These are phyloP conservation scores for Onthophagus sagittarius DNA, from an alignment of 2,888 invertebrate genomes.

Conservation along the genomic window DNA sequence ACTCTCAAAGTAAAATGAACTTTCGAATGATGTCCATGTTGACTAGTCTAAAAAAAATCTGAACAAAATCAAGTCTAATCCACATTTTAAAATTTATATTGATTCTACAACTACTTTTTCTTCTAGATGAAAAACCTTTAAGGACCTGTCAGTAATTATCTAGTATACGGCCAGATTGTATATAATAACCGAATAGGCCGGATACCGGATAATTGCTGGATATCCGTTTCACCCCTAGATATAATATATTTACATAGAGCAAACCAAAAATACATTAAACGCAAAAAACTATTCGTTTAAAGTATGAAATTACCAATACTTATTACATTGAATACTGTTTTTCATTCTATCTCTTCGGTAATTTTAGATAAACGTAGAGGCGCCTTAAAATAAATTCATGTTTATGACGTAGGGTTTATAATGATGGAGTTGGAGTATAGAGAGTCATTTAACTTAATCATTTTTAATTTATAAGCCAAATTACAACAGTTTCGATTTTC, in stretches of 20 bases:
- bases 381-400: not conserved
- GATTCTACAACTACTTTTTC: too few species aligned
- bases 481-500: constrained; percentile 9
- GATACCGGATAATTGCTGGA: too few species aligned
- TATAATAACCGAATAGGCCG: too few species aligned
- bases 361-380: not conserved
- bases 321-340: not conserved
- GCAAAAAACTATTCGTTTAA: not conserved
- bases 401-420: not conserved
- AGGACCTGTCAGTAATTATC: too few species aligned
- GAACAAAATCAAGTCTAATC: too few species aligned
- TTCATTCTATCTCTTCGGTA: not conserved
- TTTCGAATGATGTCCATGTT: too few species aligned
- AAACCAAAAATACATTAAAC: not conserved
- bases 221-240: too few species aligned
- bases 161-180: too few species aligned
- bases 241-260: not conserved
- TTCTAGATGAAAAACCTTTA: too few species aligned
- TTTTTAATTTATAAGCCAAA: constrained; percentile 9
- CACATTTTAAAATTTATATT: too few species aligned
- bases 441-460: constrained; percentile 6
- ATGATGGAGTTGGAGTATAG: not conserved
- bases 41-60: too few species aligned
- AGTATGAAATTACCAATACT: not conserved
- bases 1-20: too few species aligned